Evolutionary conservation across 2,113 vertebrate species (phyloP), one percentile per base, ranked within the genome.

Genomic region (Parus major): DNA sequence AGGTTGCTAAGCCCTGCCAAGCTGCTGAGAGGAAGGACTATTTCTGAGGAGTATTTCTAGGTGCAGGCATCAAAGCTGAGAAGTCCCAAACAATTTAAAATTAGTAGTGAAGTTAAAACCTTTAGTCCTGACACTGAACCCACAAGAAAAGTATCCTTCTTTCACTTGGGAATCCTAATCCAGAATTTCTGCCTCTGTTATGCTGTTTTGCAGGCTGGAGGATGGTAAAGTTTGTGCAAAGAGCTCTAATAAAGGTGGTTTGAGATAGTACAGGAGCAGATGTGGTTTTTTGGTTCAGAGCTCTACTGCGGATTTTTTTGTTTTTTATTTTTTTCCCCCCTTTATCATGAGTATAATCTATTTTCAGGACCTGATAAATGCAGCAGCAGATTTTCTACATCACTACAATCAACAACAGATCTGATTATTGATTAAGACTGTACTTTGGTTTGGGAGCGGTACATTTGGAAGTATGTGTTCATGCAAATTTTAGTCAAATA

Each of bases 311-410:
- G 47, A n/a, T 49, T 73, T 83, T 17, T 57, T 33, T 4, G 0
- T 3, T 15, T 27, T 6, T 36, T 2, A 16, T 24, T 5, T 39
- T 44, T 50, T 12, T 3, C 24, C 22, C 49, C 11, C 17, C 5
- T 46, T 25, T 72, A 2, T 86, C 46, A n/a, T 0, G 0, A 11
- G 12, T 46, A 8, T 42, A 44, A 66, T 69, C 29, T 14, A 18
- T 60, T 93, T 91, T 64, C 60, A 65, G 44, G 29, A 63, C 16
- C 13, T 39, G 44, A 5, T 49, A 78, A 68, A 68, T 25, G n/a
- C 29, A 65, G 31, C 11, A 87, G 49, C 18, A 84, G n/a, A 49
- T 82, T 93, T 90, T 71, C n/a, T 55, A 22, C 10, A 15, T 57
- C 47, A 44, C 53, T 50, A 33, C 15, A 55, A 56, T 42, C 31